phyloP scores from a whole-genome alignment of 2,888 invertebrate genomes.

The Aspidiotus rigidus region DNA sequence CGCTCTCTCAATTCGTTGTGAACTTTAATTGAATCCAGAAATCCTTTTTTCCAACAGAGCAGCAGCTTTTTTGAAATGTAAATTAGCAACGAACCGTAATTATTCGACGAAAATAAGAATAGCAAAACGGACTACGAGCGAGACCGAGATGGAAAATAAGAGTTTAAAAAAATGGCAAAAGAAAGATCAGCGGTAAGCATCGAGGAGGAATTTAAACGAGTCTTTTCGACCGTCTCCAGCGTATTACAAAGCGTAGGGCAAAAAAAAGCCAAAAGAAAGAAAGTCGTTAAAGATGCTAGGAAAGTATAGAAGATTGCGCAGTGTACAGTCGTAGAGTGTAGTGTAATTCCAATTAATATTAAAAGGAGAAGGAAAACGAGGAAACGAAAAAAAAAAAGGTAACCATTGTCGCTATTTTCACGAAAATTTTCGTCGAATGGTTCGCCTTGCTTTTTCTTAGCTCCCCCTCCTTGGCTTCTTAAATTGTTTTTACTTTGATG shows the following conservation, averaged over 20 bases:
- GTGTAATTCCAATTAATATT: no score
- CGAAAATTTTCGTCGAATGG: no score
- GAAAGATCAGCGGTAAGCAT: not conserved
- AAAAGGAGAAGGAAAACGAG: no score
- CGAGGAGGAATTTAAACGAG: not conserved
- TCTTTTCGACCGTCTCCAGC: not conserved
- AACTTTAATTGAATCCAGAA: not conserved
- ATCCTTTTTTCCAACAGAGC: not conserved
- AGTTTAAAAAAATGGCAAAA: not conserved
- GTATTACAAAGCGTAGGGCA: not conserved
- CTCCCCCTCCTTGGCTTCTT: no score
- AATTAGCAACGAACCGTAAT: conserved; percentile 1
- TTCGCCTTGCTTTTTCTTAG: no score
- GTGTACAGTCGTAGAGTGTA: no score
- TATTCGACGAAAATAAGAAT: not conserved
- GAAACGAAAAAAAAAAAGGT: no score
- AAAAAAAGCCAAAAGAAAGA: no score
- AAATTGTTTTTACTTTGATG: no score
- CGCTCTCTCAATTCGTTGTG: not conserved
- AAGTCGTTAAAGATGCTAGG: no score
- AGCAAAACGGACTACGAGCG: not conserved
- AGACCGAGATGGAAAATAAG: not conserved
- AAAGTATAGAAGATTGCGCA: no score
- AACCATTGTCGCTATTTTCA: no score
- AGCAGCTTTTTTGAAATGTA: not conserved